Percentiles rank a stretch among this genome's conserved stretches.
These are phyloP conservation scores for Philopotamus ludificatus DNA, from an alignment of 1,140 invertebrate species.

Conservation along the genomic window DNA sequence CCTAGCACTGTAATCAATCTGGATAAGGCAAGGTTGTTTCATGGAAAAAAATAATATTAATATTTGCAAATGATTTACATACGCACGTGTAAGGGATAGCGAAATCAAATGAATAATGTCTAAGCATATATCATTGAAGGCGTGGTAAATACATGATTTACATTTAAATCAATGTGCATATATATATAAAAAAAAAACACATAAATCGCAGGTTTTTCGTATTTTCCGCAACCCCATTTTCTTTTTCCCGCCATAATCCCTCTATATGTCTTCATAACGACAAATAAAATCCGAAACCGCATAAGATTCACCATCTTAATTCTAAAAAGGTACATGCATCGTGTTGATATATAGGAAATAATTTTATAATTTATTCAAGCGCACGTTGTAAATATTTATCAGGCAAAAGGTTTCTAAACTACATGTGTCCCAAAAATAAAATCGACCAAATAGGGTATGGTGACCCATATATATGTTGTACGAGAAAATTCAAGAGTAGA, in stretches of 20 bases:
- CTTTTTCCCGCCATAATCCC: background rate
- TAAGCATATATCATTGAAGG: background rate
- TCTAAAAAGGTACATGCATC: background rate
- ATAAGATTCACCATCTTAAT: background rate
- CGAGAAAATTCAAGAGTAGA: too few relatives aligned
- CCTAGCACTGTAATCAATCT: too few relatives aligned
- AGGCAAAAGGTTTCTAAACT: slow-evolving; percentile 10
- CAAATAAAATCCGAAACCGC: background rate
- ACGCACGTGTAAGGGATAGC: too few relatives aligned
- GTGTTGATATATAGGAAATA: background rate
- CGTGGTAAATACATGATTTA: background rate
- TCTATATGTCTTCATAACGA: background rate
- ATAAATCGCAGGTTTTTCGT: background rate
- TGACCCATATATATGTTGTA: too few relatives aligned
- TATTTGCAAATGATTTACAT: too few relatives aligned
- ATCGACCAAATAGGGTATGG: too few relatives aligned
- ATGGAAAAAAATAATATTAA: too few relatives aligned
- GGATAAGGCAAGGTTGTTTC: too few relatives aligned
- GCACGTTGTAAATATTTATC: background rate
- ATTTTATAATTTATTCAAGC: slow-evolving; percentile 1
- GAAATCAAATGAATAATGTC: background rate
- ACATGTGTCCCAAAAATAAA: slow-evolving; percentile 7
- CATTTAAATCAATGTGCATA: background rate
- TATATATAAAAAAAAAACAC: background rate
- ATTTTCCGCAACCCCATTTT: background rate